A percentile compares a stretch with the other conserved stretches of the same genome.
Evolutionary conservation across 2,888 invertebrate species (phyloP).

Genomic region (Mechanitis mazaeus): DNA sequence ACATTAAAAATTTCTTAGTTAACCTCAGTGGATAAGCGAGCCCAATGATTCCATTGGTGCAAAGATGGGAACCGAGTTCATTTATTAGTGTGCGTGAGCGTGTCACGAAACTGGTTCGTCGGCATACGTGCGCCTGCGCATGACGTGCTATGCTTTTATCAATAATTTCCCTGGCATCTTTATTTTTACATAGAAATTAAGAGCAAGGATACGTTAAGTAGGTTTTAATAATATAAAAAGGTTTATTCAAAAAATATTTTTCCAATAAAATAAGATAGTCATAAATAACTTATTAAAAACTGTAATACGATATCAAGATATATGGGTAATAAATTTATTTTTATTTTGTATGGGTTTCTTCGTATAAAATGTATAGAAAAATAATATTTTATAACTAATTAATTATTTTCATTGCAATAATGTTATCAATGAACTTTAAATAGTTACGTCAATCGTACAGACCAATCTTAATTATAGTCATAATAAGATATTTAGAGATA

Average conservation of each 20-base stretch:
- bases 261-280: not conserved
- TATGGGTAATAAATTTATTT: no score
- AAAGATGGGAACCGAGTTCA: slow-evolving; percentile 1
- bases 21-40: not conserved
- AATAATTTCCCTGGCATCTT: slow-evolving; percentile 39
- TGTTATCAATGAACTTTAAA: no score
- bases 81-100: slow-evolving; percentile 10
- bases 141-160: slow-evolving; percentile 34
- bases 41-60: not conserved
- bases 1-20: not conserved
- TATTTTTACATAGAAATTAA: slow-evolving; percentile 42
- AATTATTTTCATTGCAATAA: no score
- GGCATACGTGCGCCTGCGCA: slow-evolving; percentile 39
- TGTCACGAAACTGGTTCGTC: slow-evolving; percentile 43
- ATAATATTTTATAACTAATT: no score
- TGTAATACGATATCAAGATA: no score
- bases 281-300: not conserved
- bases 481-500: no score
- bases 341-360: not conserved
- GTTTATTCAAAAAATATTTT: slow-evolving; percentile 9
- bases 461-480: no score
- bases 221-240: slow-evolving; percentile 37
- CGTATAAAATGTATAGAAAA: not conserved
- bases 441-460: no score
- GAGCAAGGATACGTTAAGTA: slow-evolving; percentile 51